Evolutionary conservation across 2,113 vertebrate species (phyloP), one percentile per base, ranked within the genome.

Genomic region (Neotoma lepida): DNA sequence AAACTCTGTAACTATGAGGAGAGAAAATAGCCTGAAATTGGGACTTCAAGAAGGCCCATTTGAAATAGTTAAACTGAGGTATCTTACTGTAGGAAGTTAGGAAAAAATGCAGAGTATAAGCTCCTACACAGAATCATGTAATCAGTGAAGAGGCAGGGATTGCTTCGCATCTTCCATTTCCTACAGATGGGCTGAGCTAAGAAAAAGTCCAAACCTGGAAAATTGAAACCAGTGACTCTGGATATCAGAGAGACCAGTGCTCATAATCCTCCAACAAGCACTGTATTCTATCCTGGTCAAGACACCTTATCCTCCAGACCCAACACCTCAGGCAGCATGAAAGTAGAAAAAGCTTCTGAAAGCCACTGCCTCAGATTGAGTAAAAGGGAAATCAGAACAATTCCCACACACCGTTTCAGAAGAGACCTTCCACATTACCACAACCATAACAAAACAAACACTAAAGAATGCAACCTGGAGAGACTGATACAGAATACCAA

Each of bases 301-400:
- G 80, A 63, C 35, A 88, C 61, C 22, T 30, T 1, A 15, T 46
- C 41, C 6, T 70, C 5, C 1, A 39, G 49, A 68, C 39, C 22
- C 33, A 6, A 85, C n/a, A 58, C 74, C 39, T 80, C 74, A 92
- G 28, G 14, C 24, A 66, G 18, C 7, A 39, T 58, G 84, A 81
- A 22, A 35, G 4, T 78, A 4, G 2, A 17, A 14, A 33, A 2
- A 49, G 4, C 22, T 41, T 90, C 6, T 1, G 86, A 81, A 64
- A 82, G 22, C 73, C 4, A 66, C 13, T 63, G 8, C 82, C 39
- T 44, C 30, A 68, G 54, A 77, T 78, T 68, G 86, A 63, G 22
- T 44, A 84, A 54, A 74, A 81, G 30, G 24, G n/a, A 95, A 95
- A 82, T 86, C 28, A 88, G 80, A 70, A 88, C 3, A 88, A 10